Percentiles rank a stretch among this genome's conserved stretches.
Evolutionary conservation across 2,888 invertebrate species (phyloP).

Genomic region (Drosophila kuntzei): DNA sequence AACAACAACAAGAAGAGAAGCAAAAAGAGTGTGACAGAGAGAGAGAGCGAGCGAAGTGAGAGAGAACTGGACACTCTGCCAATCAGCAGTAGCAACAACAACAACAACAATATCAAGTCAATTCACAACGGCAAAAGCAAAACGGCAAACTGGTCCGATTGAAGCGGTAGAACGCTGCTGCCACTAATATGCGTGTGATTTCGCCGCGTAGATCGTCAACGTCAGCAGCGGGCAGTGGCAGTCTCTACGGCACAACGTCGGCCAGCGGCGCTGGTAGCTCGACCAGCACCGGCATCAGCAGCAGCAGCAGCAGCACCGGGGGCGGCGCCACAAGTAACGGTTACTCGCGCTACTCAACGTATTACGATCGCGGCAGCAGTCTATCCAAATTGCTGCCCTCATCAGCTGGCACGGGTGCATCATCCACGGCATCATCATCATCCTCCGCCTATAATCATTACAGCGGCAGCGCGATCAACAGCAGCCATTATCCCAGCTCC

Average conservation of each 20-base stretch:
- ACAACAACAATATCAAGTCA: slow-evolving; percentile 21
- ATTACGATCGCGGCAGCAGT: slow-evolving; percentile 80
- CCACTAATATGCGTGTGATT: slow-evolving; percentile 86
- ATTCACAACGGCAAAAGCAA: slow-evolving; percentile 25
- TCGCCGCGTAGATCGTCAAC: slow-evolving; percentile 85
- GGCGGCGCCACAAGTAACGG: slow-evolving; percentile 67
- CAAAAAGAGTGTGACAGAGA: slow-evolving; percentile 3
- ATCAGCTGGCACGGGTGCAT: slow-evolving; percentile 43
- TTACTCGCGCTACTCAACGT: slow-evolving; percentile 74
- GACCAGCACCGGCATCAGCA: slow-evolving; percentile 53
- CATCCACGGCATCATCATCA: slow-evolving; percentile 43
- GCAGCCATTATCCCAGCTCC: slow-evolving; percentile 71
- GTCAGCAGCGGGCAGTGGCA: slow-evolving; percentile 85
- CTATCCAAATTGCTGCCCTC: slow-evolving; percentile 76
- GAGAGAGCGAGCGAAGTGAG: not conserved
- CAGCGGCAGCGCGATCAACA: slow-evolving; percentile 43
- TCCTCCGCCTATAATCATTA: slow-evolving; percentile 52
- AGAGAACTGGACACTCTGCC: slow-evolving; percentile 6
- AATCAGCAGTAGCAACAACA: slow-evolving; percentile 7
- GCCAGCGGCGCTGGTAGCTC: slow-evolving; percentile 67
- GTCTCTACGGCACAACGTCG: slow-evolving; percentile 84
- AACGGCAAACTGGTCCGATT: slow-evolving; percentile 61
- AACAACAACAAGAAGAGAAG: slow-evolving; percentile 3
- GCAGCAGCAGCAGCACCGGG: slow-evolving; percentile 40
- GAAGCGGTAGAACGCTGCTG: slow-evolving; percentile 67